Conservation (phyloP, 2,888 invertebrate species). For the Crepidodera aurea region DNA sequence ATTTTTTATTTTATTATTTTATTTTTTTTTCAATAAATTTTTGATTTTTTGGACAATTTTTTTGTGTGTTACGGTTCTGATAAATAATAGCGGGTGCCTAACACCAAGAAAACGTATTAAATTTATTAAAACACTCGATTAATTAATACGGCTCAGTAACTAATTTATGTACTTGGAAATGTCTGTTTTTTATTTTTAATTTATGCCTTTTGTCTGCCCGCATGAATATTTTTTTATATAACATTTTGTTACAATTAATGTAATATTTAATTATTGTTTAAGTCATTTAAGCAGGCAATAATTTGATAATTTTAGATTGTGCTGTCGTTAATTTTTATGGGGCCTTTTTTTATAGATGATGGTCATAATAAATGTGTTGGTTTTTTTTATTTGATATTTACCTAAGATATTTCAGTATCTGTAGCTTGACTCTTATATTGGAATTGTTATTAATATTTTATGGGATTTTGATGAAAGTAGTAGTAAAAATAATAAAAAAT, state of each 20-base stretch:
- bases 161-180: conserved; percentile 30
- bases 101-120: conserved; percentile 17
- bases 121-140: conserved; percentile 22
- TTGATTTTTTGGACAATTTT: too few species aligned
- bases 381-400: too few species aligned
- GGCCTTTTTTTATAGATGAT: conserved; percentile 9
- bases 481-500: too few species aligned
- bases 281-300: conserved; percentile 28
- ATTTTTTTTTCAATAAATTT: too few species aligned
- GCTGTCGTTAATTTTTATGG: conserved; percentile 20
- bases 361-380: conserved; percentile 12
- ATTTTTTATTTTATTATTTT: too few species aligned
- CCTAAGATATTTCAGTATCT: too few species aligned
- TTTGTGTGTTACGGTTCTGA: too few species aligned
- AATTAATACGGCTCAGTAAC: conserved; percentile 28
- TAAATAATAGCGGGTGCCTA: too few species aligned
- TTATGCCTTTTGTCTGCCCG: conserved; percentile 19
- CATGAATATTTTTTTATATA: conserved; percentile 30
- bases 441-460: too few species aligned
- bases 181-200: conserved; percentile 16
- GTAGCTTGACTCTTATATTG: too few species aligned
- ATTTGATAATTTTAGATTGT: conserved; percentile 34
- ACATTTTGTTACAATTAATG: conserved; percentile 32
- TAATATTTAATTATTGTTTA: conserved; percentile 32
- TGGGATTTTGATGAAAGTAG: too few species aligned